Evolutionary conservation across 2,888 invertebrate species (phyloP).

Genomic region (Dysmachus trigonus): DNA sequence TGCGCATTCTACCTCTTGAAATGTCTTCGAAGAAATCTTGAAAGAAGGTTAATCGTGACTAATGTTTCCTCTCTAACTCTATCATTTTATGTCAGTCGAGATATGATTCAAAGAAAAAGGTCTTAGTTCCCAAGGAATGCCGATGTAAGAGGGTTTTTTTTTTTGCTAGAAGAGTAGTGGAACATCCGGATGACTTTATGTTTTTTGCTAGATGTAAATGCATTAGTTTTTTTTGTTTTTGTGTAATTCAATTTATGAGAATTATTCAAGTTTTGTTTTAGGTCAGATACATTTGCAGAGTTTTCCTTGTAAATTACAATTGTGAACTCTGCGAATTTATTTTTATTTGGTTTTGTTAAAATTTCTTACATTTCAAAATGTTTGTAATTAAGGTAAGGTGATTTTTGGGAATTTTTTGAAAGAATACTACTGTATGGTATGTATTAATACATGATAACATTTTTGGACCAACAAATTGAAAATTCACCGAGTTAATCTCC

Average conservation of each 20-base stretch:
- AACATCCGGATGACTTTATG: not conserved
- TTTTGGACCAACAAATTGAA: too few relatives aligned
- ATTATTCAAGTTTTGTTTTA: not conserved
- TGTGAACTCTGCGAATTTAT: not conserved
- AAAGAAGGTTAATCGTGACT: constrained; percentile 20
- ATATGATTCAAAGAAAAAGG: not conserved
- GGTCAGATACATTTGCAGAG: not conserved
- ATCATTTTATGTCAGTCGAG: not conserved
- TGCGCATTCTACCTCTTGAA: not conserved
- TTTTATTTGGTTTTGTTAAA: not conserved
- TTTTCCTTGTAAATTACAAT: not conserved
- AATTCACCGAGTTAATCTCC: too few relatives aligned
- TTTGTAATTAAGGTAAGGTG: too few relatives aligned
- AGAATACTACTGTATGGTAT: too few relatives aligned
- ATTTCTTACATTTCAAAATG: too few relatives aligned
- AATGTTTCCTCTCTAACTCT: not conserved
- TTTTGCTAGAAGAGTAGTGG: not conserved
- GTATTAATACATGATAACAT: too few relatives aligned
- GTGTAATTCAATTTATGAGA: not conserved
- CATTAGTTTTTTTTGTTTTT: not conserved
- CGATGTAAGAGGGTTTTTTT: not conserved
- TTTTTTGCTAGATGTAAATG: not conserved
- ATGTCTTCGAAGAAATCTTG: not conserved
- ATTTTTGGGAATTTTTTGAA: too few relatives aligned
- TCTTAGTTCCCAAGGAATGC: not conserved